Evolutionary conservation across 2,113 vertebrate species (phyloP).

Genomic region (Anoplopoma fimbria): DNA sequence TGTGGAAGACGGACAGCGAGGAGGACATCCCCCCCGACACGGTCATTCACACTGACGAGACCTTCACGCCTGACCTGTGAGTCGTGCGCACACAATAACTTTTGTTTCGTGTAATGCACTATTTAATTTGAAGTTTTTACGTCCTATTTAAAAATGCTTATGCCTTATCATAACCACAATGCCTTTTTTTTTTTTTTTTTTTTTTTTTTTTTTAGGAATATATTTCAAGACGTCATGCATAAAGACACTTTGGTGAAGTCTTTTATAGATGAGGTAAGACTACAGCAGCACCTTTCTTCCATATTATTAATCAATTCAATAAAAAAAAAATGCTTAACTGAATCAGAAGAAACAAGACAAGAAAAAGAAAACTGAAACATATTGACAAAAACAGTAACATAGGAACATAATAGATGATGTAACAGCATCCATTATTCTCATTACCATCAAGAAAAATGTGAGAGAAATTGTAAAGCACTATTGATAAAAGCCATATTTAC

Average conservation of each 20-base stretch:
- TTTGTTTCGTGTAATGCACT: no score
- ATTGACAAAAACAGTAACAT: background rate
- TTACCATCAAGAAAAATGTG: background rate
- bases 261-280: conserved; percentile 94
- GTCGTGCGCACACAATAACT: conserved; percentile 59
- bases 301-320: background rate
- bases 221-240: conserved; percentile 97
- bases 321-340: background rate
- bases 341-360: background rate
- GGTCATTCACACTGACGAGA: conserved; percentile 92
- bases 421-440: no score
- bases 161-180: background rate
- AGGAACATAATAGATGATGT: no score
- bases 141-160: background rate
- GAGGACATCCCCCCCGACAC: conserved; percentile 92
- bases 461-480: background rate
- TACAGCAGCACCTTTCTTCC: background rate
- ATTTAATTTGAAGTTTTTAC: background rate
- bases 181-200: background rate
- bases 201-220: conserved; percentile 84
- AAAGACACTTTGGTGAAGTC: conserved; percentile 94
- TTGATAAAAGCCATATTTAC: background rate
- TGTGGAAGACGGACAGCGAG: conserved; percentile 94
- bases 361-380: background rate
- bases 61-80: conserved; percentile 95